Evolutionary conservation across 1,140 invertebrate genomes (phyloP), one percentile per base, ranked within the genome.

Genomic region (Drosophila tani): DNA sequence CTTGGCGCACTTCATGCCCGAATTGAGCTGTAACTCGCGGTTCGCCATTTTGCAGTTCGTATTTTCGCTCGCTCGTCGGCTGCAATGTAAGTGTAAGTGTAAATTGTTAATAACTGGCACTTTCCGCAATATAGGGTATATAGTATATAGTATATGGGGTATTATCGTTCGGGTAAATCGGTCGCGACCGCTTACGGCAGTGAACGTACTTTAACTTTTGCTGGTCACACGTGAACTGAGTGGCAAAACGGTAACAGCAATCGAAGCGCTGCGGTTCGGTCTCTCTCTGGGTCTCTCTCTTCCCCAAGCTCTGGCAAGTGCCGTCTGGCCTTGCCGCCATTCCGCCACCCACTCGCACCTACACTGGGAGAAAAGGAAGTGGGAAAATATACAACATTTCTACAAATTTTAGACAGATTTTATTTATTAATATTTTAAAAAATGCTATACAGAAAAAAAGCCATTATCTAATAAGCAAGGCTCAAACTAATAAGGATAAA

Each of bases 1-100:
- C 93, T 98, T 98, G 77, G 98, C 96, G 92, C 96, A 96, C 76
- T 94, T 94, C 94, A 97, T 96, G 75, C 96, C 96, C 51, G 96
- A 93, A 93, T 96, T 95, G 62, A 96, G 79, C 64, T 92, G 82
- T 45, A 91, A 77, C 56, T 92, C 91, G 62, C 84, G 82, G 49
- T 71, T 90, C 51, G 84, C 87, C 91, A 92, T 92, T 75, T 71
- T 83, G 41, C 17, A 51, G 35, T 49, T 47, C 24, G 40, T 27
- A 47, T 56, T 53, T 12, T 57, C 35, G 41, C 27, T 64, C 8
- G 41, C 14, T 27, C 17, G 21, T 60, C 19, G 29, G 43, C 60
- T 79, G 76, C 12, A 81, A 81, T 57, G 47, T 40, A 21, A 24
- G 35, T 55, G 49, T 65, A 69, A 62, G 35, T 24, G 53, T 35